Base-by-base conservation (phyloP, 1,140 invertebrate species). In the Cryptotermes secundus region DNA sequence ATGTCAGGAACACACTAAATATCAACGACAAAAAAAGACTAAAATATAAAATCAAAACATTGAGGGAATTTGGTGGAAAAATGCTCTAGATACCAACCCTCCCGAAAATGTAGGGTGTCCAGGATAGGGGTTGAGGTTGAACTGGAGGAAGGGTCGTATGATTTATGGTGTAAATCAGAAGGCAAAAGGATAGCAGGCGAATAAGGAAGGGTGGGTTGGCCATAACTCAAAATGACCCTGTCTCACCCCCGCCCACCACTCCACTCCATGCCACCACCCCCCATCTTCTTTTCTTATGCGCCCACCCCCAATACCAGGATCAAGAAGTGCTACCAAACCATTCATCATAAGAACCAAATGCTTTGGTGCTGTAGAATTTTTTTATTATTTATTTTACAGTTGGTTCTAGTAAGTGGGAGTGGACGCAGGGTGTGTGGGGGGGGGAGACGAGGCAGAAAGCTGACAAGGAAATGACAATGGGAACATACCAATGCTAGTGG, bases 371-470 rank as follows among this genome's bases (percentile, higher is more conserved):
- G 59, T 72, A n/a, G 59, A 16, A 72, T 72, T 72, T 72, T 72
- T 72, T 72, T 72, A n/a, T n/a, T 72, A n/a, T n/a, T 72, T 72
- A 72, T 72, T 72, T 72, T 72, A 72, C 59, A 72, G 59, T n/a
- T n/a, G 59, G 59, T 59, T 59, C 22, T 26, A 72, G 59, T n/a
- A 26, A 49, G 45, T 19, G 19, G 3, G 45, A 49, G 45, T 49
- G 14, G 14, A 19, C 16, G 45, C 3, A 31, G 59, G n/a, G 59
- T n/a, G 26, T 26, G n/a, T n/a, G 59, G 9, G 59, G 59, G 9
- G n/a, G 26, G 31, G 31, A 72, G 7, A 26, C 59, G 59, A 26
- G 7, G 26, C 59, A 26, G 16, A 49, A 19, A 19, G 45, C 59
- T 72, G 26, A 72, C 59, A 72, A 72, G n/a, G n/a, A 72, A 72